A percentile compares a stretch with the other conserved stretches of the same genome.
These are phyloP conservation scores for Tyrophagus putrescentiae DNA, from an alignment of 1,140 invertebrate species.

Conservation along the genomic window DNA sequence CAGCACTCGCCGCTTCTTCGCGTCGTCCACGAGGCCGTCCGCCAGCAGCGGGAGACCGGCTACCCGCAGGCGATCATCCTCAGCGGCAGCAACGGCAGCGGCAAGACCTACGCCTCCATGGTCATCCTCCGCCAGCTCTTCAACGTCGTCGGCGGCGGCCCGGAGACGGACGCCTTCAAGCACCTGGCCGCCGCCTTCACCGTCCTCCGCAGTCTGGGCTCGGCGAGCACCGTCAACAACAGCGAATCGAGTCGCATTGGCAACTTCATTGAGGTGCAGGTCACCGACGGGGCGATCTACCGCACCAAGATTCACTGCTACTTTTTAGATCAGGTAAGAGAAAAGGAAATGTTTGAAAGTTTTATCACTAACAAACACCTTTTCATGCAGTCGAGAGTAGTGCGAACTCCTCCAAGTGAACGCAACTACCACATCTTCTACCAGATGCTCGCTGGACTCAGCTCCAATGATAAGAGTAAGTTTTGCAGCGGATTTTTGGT, in stretches of 20 bases:
- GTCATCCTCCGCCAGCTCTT: constrained; percentile 71
- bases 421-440: constrained; percentile 97
- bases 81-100: constrained; percentile 75
- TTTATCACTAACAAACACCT: background rate
- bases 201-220: constrained; percentile 72
- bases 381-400: constrained; percentile 61
- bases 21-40: constrained; percentile 75
- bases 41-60: constrained; percentile 79
- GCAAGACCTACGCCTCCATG: constrained; percentile 87
- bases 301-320: constrained; percentile 91
- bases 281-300: constrained; percentile 84
- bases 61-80: constrained; percentile 90
- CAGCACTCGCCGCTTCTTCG: constrained; percentile 59
- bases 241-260: constrained; percentile 86
- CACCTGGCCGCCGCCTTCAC: constrained; percentile 85
- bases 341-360: background rate
- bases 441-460: constrained; percentile 80
- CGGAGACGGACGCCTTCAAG: constrained; percentile 90
- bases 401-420: constrained; percentile 57
- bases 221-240: constrained; percentile 73
- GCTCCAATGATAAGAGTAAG: constrained; percentile 61
- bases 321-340: constrained; percentile 51
- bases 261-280: constrained; percentile 88
- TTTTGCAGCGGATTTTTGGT: background rate
- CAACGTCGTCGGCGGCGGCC: constrained; percentile 77